Conservation (phyloP, 1,140 invertebrate species). For the Micrasema longulum region DNA sequence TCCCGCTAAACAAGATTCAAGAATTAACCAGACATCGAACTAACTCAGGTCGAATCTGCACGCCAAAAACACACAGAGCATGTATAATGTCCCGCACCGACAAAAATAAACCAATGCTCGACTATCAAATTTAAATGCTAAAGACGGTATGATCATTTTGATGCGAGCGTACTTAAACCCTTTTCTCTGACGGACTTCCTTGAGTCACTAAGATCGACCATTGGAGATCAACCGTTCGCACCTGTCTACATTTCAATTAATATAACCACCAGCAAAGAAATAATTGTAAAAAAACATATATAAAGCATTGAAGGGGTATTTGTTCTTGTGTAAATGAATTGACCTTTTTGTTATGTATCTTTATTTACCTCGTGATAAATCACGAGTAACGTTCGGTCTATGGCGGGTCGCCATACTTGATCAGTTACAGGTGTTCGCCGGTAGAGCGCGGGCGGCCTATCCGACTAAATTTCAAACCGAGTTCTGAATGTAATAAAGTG, state of each 20-base stretch:
- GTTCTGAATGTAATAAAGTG: conserved; percentile 22
- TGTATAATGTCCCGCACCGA: neutral
- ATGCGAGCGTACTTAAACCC: conserved; percentile 2
- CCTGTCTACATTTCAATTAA: conserved; percentile 1
- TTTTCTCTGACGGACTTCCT: neutral
- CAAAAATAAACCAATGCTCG: neutral
- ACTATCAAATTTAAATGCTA: too few relatives aligned
- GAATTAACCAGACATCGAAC: too few relatives aligned
- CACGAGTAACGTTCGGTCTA: conserved; percentile 12
- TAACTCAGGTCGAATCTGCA: conserved; percentile 32
- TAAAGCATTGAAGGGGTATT: neutral
- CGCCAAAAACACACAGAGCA: conserved; percentile 7
- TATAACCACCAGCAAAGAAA: neutral
- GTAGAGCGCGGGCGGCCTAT: conserved; percentile 29
- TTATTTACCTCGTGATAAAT: conserved; percentile 6
- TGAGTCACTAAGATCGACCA: neutral
- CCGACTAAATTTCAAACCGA: conserved; percentile 12
- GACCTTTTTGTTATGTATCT: neutral
- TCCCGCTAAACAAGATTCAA: conserved; percentile 23
- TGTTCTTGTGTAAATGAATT: neutral
- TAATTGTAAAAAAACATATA: neutral
- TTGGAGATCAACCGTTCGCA: conserved; percentile 31
- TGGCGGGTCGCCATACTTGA: conserved; percentile 39
- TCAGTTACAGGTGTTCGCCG: conserved; percentile 46
- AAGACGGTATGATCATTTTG: neutral